Conservation (phyloP, 2,113 vertebrate species). For the Motacilla tschutschensis region DNA sequence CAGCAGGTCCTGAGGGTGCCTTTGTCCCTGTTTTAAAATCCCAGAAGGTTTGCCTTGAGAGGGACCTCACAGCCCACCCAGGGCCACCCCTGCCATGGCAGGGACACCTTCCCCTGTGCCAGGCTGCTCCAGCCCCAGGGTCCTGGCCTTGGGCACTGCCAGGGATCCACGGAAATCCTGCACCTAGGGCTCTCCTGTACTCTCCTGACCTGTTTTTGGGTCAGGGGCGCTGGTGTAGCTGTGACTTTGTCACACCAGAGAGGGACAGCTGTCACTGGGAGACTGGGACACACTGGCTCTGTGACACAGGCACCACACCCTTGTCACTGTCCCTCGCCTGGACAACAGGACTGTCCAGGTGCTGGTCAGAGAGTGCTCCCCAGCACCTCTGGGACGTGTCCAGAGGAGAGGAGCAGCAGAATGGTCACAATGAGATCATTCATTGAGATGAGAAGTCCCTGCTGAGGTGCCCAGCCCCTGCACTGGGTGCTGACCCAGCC, state of each 20-base stretch:
- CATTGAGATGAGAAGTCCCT: rapidly evolving
- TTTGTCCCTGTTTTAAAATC: not conserved
- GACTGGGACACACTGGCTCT: not conserved
- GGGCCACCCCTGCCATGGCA: not conserved
- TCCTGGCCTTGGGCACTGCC: not conserved
- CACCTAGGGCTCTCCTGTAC: not conserved
- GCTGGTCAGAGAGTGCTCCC: not conserved
- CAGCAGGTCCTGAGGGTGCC: rapidly evolving
- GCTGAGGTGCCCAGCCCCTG: not conserved
- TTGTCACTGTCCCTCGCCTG: rapidly evolving
- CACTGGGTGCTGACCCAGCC: not conserved
- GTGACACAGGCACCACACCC: not conserved
- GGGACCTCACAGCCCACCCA: rapidly evolving
- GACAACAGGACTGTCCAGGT: not conserved
- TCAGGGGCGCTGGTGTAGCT: not conserved
- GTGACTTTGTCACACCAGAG: not conserved
- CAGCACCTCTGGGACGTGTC: not conserved
- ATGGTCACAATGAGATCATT: rapidly evolving
- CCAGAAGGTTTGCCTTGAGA: not conserved
- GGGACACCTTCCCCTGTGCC: not conserved
- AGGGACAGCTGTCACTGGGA: not conserved
- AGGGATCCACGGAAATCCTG: not conserved
- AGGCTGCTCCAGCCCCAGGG: not conserved
- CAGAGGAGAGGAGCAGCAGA: not conserved
- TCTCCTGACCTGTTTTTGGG: not conserved